Conservation (phyloP, 2,797 vertebrate genomes). For the Cuculus canorus region DNA sequence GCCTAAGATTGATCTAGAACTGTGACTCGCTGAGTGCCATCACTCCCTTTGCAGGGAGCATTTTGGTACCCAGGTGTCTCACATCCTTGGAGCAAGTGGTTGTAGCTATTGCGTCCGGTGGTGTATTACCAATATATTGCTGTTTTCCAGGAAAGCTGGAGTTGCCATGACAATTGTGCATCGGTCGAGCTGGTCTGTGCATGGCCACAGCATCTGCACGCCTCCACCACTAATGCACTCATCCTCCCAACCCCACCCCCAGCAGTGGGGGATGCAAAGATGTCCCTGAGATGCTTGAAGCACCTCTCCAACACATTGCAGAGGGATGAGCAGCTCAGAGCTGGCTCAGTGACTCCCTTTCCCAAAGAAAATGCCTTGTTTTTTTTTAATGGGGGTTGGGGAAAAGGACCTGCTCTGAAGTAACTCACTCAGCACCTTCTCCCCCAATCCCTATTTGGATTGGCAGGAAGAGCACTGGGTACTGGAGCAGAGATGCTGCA, state of each 20-base stretch:
- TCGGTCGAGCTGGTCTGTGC: fast-evolving
- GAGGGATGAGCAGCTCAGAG: not conserved
- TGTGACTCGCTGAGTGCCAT: fast-evolving
- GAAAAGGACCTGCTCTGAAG: not conserved
- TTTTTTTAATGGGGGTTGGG: not conserved
- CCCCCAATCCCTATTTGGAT: not conserved
- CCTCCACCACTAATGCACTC: not conserved
- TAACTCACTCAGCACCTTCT: not conserved
- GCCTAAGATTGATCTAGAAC: not conserved
- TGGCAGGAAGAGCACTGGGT: not conserved
- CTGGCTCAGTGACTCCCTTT: not conserved
- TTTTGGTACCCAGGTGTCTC: not conserved
- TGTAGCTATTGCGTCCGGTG: not conserved
- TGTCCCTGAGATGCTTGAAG: not conserved
- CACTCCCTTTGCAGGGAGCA: not conserved
- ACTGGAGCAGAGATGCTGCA: not conserved
- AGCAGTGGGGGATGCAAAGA: not conserved
- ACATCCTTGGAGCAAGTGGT: fast-evolving
- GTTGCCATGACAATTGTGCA: conserved; percentile 47
- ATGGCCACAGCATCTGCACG: not conserved
- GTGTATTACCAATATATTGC: not conserved
- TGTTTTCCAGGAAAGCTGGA: not conserved
- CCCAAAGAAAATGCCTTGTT: not conserved
- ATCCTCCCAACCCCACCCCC: fast-evolving
- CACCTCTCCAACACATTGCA: not conserved